Evolutionary conservation across 2,797 vertebrate genomes (phyloP), one percentile per base, ranked within the genome.

Genomic region (Morus bassanus): DNA sequence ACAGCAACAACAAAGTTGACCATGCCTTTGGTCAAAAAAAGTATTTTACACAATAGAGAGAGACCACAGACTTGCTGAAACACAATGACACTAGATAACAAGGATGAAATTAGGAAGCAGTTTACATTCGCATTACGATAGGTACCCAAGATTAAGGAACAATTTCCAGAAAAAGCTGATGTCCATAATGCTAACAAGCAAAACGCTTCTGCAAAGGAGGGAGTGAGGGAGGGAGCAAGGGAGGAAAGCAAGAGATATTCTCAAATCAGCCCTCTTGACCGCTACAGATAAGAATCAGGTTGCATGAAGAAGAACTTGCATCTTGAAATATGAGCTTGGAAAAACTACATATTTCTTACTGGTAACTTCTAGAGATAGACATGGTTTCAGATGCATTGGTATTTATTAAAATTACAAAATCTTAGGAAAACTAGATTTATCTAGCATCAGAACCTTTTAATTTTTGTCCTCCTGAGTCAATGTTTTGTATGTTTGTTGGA

Each of bases 221-320:
- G 31, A 59, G 23, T 1, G 2, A 61, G 25, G 19, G 8, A 75
- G 68, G 56, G 4, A 69, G 35, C 74, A 33, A 48, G 60, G 60
- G 59, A 33, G 23, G n/a, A 45, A 69, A 41, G 18, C 6, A 60
- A 90, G 53, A 64, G 18, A 35, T 17, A 88, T 16, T 84, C 16
- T 93, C 73, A 54, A 27, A 72, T 56, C 61, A 76, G 22, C 51
- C 64, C 25, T 94, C 7, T 51, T 73, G 57, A 86, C 31, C 30
- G 78, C 73, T 30, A 30, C 25, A 73, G 89, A 95, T 96, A 96
- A 96, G 18, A 27, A 93, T 81, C 83, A 50, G 9, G 30, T 86
- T 95, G 65, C 59, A 56, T 22, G 86, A 95, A 77, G 22, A 91
- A 56, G n/a, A 85, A 41, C 60, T 75, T 78, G 39, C 60, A 12